A percentile compares a stretch with the other conserved stretches of the same genome.
These are phyloP conservation scores for Theocolax elegans DNA, from an alignment of 1,140 invertebrate species.

Conservation along the genomic window DNA sequence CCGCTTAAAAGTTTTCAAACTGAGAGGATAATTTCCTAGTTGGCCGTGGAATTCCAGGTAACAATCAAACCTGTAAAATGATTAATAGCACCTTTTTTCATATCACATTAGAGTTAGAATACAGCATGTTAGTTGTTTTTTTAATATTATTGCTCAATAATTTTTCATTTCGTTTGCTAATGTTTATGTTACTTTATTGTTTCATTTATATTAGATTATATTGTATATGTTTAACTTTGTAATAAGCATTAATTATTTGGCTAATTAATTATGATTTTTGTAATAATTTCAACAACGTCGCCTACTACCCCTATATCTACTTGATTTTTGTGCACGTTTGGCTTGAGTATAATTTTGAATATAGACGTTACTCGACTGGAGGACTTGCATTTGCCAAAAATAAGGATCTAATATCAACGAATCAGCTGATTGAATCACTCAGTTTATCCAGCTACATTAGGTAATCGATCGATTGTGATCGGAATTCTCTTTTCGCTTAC, in stretches of 20 bases:
- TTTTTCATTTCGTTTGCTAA: constrained; percentile 15
- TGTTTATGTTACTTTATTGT: too few relatives aligned
- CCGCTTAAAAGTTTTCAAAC: constrained; percentile 35
- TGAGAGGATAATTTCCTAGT: constrained; percentile 43
- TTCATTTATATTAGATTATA: constrained; percentile 38
- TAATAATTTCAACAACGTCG: constrained; percentile 14
- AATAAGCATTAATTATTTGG: constrained; percentile 29
- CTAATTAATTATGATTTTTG: constrained; percentile 31
- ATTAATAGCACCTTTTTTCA: constrained; percentile 7
- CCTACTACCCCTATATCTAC: constrained; percentile 25
- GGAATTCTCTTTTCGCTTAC: too few relatives aligned
- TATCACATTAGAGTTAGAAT: constrained; percentile 33
- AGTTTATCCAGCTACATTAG: constrained; percentile 64
- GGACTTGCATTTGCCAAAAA: constrained; percentile 63
- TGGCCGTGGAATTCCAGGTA: constrained; percentile 43
- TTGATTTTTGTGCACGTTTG: constrained; percentile 43
- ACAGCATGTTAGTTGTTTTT: constrained; percentile 19
- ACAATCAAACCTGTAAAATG: constrained; percentile 4
- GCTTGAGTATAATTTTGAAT: constrained; percentile 47
- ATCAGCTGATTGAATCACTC: constrained; percentile 63
- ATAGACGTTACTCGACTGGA: constrained; percentile 62
- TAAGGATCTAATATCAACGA: constrained; percentile 61
- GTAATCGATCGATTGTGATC: constrained; percentile 47
- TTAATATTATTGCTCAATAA: constrained; percentile 17
- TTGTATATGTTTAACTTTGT: background rate